Evolutionary conservation across 2,888 invertebrate genomes (phyloP).

Genomic region (Nemotelus nigrinus): DNA sequence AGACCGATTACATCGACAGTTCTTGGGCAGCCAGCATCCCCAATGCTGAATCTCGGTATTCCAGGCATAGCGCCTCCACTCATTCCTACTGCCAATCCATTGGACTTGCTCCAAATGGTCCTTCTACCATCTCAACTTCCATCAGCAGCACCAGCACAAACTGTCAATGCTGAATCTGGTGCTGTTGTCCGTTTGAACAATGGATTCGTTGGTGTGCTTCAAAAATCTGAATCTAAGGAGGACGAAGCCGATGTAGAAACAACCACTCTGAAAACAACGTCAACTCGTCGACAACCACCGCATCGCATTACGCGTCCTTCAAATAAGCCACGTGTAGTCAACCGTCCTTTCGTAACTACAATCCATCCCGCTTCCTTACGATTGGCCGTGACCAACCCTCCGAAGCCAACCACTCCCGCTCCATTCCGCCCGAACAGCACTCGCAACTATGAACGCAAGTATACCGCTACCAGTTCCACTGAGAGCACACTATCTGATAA

Average conservation of each 20-base stretch:
- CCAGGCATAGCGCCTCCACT: slow-evolving; percentile 5
- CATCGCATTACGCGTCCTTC: slow-evolving; percentile 53
- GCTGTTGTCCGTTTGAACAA: slow-evolving; percentile 46
- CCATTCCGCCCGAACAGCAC: slow-evolving; percentile 61
- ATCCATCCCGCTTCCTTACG: slow-evolving; percentile 60
- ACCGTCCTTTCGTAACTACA: slow-evolving; percentile 58
- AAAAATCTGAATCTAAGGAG: slow-evolving; percentile 52
- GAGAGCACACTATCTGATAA: slow-evolving; percentile 54
- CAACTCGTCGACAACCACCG: slow-evolving; percentile 54
- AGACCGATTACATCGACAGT: background rate
- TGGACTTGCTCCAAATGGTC: slow-evolving; percentile 52
- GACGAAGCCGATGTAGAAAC: slow-evolving; percentile 52
- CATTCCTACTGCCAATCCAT: slow-evolving; percentile 7
- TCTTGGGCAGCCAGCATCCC: background rate
- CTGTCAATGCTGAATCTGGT: slow-evolving; percentile 18
- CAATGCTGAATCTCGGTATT: slow-evolving; percentile 13
- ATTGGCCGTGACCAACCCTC: slow-evolving; percentile 45
- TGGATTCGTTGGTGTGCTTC: slow-evolving; percentile 50
- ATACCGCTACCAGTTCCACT: slow-evolving; percentile 56
- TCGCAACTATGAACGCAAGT: slow-evolving; percentile 63
- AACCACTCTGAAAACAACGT: slow-evolving; percentile 36
- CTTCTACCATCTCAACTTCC: background rate
- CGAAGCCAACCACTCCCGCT: slow-evolving; percentile 57
- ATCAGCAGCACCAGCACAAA: background rate
- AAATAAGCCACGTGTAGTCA: slow-evolving; percentile 58